These are phyloP conservation scores for Agrochola lota DNA, from an alignment of 2,888 invertebrate species.

Conservation along the genomic window DNA sequence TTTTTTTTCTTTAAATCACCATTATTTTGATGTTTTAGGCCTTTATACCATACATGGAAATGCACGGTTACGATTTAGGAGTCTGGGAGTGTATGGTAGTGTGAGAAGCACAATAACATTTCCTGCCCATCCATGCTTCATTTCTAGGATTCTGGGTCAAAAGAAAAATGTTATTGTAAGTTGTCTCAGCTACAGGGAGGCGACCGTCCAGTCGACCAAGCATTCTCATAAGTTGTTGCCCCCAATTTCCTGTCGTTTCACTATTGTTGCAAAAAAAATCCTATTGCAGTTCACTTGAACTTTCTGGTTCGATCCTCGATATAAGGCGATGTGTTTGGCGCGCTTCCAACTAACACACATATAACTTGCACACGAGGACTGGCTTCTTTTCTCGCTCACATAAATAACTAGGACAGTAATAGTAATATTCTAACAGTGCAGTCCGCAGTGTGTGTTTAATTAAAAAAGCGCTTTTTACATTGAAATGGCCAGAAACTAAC, in stretches of 20 bases:
- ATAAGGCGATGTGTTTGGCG: conserved; percentile 3
- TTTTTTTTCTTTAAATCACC: too few species aligned
- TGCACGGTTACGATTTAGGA: too few species aligned
- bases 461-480: background rate
- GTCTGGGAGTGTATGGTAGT: too few species aligned
- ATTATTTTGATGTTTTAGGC: too few species aligned
- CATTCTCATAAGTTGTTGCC: background rate
- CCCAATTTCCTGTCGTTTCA: background rate
- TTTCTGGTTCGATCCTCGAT: conserved; percentile 3
- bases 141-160: background rate
- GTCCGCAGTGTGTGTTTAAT: background rate
- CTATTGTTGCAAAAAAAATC: background rate
- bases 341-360: background rate
- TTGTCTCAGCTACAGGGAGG: background rate
- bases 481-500: background rate
- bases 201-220: background rate
- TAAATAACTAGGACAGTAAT: background rate
- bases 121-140: background rate
- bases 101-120: background rate
- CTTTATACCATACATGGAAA: too few species aligned
- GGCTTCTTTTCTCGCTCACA: background rate
- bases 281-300: background rate
- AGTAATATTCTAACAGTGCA: background rate
- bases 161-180: background rate
- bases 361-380: background rate